Evolutionary conservation across 2,797 vertebrate genomes (phyloP).

Genomic region (Hippocampus kuda): DNA sequence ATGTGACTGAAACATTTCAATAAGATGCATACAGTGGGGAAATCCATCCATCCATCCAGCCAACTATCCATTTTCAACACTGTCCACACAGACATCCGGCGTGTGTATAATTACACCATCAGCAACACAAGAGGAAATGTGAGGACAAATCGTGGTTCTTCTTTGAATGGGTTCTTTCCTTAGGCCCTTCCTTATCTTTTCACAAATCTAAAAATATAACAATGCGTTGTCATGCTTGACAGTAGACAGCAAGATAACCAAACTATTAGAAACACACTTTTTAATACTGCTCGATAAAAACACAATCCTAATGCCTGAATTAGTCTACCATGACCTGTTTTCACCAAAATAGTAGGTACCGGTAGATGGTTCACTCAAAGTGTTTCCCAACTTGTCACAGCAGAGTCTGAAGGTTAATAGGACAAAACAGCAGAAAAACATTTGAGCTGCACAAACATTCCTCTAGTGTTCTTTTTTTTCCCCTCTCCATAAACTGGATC

Average conservation of each 20-base stretch:
- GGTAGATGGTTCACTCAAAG: neutral
- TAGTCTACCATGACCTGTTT: neutral
- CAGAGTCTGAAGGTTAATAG: neutral
- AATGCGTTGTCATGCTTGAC: neutral
- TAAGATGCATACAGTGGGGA: no score
- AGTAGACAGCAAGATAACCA: neutral
- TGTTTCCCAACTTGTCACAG: neutral
- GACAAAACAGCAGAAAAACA: constrained; percentile 5
- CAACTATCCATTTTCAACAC: no score
- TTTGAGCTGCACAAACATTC: constrained; percentile 3
- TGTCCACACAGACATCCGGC: no score
- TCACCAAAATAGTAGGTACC: neutral
- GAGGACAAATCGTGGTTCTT: no score
- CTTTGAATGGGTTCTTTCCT: no score
- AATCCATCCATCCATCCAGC: no score
- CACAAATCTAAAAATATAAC: neutral
- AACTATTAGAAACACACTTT: neutral
- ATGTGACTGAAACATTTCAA: no score
- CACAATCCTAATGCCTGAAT: neutral
- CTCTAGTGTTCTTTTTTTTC: neutral
- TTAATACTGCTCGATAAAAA: neutral
- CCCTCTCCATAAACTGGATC: neutral
- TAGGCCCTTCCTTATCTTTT: neutral
- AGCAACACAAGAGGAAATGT: no score
- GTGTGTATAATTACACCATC: no score